Evolutionary conservation across 2,113 vertebrate species (phyloP), one percentile per base, ranked within the genome.

Genomic region (Pygathrix nemaeus): DNA sequence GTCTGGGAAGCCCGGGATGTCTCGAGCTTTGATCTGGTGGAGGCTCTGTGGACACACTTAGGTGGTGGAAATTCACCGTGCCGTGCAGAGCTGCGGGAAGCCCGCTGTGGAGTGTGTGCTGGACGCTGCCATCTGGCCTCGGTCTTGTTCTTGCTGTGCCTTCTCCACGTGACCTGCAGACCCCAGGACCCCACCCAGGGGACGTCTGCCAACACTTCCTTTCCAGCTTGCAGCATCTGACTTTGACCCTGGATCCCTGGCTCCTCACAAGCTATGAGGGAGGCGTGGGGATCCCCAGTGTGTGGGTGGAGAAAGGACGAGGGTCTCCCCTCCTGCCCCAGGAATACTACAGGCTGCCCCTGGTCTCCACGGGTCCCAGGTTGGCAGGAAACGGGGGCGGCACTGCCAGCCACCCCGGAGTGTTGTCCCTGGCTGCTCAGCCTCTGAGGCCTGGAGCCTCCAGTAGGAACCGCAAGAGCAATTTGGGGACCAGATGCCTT

Each of bases 71-170:
- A 25, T 45, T 45, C 13, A 5, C 3, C 6, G 3, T 0, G 40
- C 43, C 7, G 20, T 5, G 79, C 21, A 7, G 61, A 32, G 61
- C 27, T 32, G 61, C 1, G 27, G 61, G 61, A 64, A 64, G 61
- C 61, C 61, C 2, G 13, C 5, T 32, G 27, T 64, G 12, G 4
- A n/a, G 68, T 4, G 40, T 25, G 32, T 1, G 0, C 8, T 4
- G 4, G 48, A 1, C 2, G 30, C 3, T 5, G 27, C 70, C 11
- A 12, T 52, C 43, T 13, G 61, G 80, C 72, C 2, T 30, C 50
- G 6, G 43, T n/a, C 20, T 66, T 8, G 50, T n/a, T 48, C 38
- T 78, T 5, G 1, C 4, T 13, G 68, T 40, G 38, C 8, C 11
- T 61, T 27, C 11, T 40, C 4, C 4, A n/a, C 35, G 11, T 32